These are phyloP conservation scores for Oenanthe melanoleuca DNA, from an alignment of 2,113 vertebrate species.

Conservation along the genomic window DNA sequence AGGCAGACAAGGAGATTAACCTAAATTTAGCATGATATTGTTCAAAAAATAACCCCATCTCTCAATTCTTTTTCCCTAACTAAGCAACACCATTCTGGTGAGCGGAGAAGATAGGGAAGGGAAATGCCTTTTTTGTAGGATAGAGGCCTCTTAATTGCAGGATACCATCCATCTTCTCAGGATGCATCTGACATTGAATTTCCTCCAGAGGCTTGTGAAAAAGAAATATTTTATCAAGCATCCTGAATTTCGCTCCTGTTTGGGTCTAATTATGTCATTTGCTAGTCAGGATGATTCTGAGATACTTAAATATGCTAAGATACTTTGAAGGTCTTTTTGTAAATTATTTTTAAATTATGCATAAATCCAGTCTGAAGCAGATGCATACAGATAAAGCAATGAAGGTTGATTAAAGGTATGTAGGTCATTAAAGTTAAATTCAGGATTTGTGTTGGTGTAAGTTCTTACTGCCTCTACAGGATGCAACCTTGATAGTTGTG, in stretches of 20 bases:
- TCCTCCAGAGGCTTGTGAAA: slow-evolving; percentile 38
- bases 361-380: not conserved
- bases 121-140: slow-evolving; percentile 32
- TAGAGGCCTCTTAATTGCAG: slow-evolving; percentile 5
- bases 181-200: slow-evolving; percentile 37
- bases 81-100: not conserved
- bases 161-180: slow-evolving; percentile 51
- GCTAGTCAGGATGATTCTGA: not conserved
- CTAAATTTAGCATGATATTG: not conserved
- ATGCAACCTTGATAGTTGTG: not conserved
- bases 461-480: not conserved
- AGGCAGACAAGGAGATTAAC: not conserved
- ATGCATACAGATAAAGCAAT: not conserved
- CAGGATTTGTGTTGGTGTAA: not conserved
- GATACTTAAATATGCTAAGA: not conserved
- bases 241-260: slow-evolving; percentile 19
- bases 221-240: slow-evolving; percentile 6
- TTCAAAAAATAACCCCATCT: slow-evolving; percentile 15
- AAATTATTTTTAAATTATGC: not conserved
- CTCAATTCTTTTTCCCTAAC: not conserved
- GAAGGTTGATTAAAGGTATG: not conserved
- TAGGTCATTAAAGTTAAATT: not conserved
- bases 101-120: not conserved
- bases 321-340: not conserved
- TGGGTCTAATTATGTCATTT: not conserved